A percentile compares a stretch with the other conserved stretches of the same genome.
Conservation (phyloP, 2,113 vertebrate genomes). For the Festucalex cinctus region DNA sequence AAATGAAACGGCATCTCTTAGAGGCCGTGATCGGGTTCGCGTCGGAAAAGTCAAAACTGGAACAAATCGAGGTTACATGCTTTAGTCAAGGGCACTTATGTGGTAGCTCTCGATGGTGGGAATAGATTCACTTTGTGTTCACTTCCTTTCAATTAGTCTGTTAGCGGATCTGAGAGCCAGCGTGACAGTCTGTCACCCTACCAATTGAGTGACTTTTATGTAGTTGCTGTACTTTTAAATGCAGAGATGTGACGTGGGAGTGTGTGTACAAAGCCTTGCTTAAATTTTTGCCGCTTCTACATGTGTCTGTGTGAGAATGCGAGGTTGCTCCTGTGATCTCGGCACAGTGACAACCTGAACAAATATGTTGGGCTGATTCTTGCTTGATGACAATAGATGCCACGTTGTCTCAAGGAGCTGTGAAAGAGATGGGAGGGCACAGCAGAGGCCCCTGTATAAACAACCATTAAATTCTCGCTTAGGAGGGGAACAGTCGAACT, state of each 20-base stretch:
- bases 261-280: neutral
- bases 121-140: constrained; percentile 31
- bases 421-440: constrained; percentile 69
- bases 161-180: constrained; percentile 8
- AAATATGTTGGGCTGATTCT: constrained; percentile 76
- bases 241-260: neutral
- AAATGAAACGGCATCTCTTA: constrained; percentile 18
- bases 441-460: constrained; percentile 76
- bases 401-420: constrained; percentile 70
- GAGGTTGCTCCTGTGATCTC: constrained; percentile 53
- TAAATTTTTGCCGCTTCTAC: neutral
- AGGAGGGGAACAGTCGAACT: constrained; percentile 35
- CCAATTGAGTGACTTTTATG: neutral
- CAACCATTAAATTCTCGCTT: constrained; percentile 71
- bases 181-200: constrained; percentile 13
- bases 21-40: constrained; percentile 19
- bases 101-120: constrained; percentile 28
- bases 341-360: constrained; percentile 70
- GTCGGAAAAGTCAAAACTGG: constrained; percentile 32
- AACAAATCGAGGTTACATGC: constrained; percentile 54
- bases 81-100: constrained; percentile 30
- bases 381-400: constrained; percentile 74
- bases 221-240: constrained; percentile 2
- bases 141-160: constrained; percentile 11
- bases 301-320: constrained; percentile 57